A percentile compares a stretch with the other conserved stretches of the same genome.
phyloP scores from a whole-genome alignment of 2,797 vertebrate genomes.

The Hoplostethus atlanticus region DNA sequence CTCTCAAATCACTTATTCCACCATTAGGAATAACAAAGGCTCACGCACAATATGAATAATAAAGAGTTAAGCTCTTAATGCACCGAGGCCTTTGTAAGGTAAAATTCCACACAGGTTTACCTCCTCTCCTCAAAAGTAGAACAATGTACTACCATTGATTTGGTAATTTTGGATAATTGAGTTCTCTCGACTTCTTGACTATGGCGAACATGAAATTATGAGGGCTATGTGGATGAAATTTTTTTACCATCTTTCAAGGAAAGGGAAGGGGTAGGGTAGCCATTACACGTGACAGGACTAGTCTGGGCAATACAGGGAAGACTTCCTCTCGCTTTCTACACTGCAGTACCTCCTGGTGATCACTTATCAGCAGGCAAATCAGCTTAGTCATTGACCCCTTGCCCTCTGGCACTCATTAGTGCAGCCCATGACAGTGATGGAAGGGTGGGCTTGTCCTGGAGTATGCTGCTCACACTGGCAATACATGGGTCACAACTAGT shows the following conservation, averaged over 20 bases:
- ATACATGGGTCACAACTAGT: conserved; percentile 87
- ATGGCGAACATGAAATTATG: background rate
- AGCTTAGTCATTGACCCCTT: conserved; percentile 87
- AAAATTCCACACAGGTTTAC: conserved; percentile 33
- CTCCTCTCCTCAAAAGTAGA: conserved; percentile 40
- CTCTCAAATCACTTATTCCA: conserved; percentile 69
- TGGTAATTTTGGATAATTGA: conserved; percentile 25
- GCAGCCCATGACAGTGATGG: conserved; percentile 88
- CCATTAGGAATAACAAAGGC: conserved; percentile 73
- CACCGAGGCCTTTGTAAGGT: conserved; percentile 53
- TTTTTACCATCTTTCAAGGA: conserved; percentile 9
- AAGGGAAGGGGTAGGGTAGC: background rate
- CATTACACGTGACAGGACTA: conserved; percentile 1
- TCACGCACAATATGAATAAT: conserved; percentile 35
- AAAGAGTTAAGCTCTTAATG: conserved; percentile 54
- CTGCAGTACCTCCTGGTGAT: conserved; percentile 59
- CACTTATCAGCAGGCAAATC: conserved; percentile 91
- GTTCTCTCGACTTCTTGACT: conserved; percentile 16
- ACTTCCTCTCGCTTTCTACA: conserved; percentile 45
- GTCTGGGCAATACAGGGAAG: conserved; percentile 15
- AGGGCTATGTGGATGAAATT: conserved; percentile 3
- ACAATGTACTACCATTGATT: conserved; percentile 19
- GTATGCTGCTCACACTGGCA: conserved; percentile 80
- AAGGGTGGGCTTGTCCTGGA: conserved; percentile 86
- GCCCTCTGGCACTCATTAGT: conserved; percentile 87